These are phyloP conservation scores for Amphipoea lucens DNA, from an alignment of 2,888 invertebrate genomes.

Conservation along the genomic window DNA sequence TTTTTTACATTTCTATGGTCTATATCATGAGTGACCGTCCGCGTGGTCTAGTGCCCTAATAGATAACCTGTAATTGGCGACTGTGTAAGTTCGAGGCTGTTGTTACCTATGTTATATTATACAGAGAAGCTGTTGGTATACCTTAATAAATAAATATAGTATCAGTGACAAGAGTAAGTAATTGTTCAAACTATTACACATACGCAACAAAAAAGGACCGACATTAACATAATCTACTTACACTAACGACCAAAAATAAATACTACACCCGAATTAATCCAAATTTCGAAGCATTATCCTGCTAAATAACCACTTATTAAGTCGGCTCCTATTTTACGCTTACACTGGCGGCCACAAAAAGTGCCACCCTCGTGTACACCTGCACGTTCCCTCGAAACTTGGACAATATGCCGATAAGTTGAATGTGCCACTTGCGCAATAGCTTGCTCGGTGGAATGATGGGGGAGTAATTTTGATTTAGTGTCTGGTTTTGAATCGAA, in stretches of 20 bases:
- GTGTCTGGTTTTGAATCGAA: background rate
- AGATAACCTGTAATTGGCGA: too few species aligned
- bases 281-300: slow-evolving; percentile 76
- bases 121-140: too few species aligned
- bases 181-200: slow-evolving; percentile 2
- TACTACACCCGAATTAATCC: slow-evolving; percentile 76
- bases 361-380: slow-evolving; percentile 85
- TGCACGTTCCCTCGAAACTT: slow-evolving; percentile 86
- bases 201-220: slow-evolving; percentile 7
- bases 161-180: too few species aligned
- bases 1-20: too few species aligned
- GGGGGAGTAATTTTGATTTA: slow-evolving; percentile 54
- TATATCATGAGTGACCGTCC: too few species aligned
- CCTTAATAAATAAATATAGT: too few species aligned
- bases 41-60: too few species aligned
- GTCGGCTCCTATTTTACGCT: slow-evolving; percentile 85
- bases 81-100: too few species aligned
- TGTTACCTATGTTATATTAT: too few species aligned
- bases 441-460: slow-evolving; percentile 52
- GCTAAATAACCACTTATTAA: slow-evolving; percentile 87
- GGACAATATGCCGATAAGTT: slow-evolving; percentile 79
- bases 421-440: slow-evolving; percentile 73
- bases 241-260: slow-evolving; percentile 66
- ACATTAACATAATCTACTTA: slow-evolving; percentile 70
- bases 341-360: slow-evolving; percentile 83